Base-by-base conservation (phyloP, 2,113 vertebrate species). In the Melanotaenia duboulayi region DNA sequence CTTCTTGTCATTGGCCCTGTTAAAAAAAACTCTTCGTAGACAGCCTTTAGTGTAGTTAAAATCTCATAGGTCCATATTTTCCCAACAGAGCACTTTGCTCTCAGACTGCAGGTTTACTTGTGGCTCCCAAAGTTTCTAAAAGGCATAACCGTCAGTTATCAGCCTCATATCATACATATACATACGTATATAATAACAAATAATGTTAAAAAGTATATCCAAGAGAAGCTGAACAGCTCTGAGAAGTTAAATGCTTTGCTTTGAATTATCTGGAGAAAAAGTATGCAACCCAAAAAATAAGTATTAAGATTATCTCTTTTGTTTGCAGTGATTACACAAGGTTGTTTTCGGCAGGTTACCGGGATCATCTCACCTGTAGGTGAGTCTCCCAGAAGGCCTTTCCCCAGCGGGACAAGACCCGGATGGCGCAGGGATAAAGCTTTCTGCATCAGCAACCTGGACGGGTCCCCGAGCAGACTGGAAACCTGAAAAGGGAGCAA, bases 401-500 rank as follows among this genome's bases (percentile, higher is more conserved):
- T 87, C 40, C 95, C 96, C 32, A 95, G 86, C 9, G 88, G 84
- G 85, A 95, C 48, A 0, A 95, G 82, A 19, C 94, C 92, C 0
- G 93, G 76, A 40, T 95, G 84, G 51, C 95, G 93, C 48, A 96
- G 89, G 59, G 95, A 95, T 84, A 97, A 85, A 0, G 95, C 92
- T 1, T 95, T 95, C 76, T 97, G 97, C 60, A 98, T 94, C 0
- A 97, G 93, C 91, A 97, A 84, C 2, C 93, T 82, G 61, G 97
- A 96, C 59, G 97, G 95, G 4, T 99, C 97, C 70, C 97, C 97
- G 50, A 99, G 95, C 72, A 99, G 93, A 87, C 97, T 95, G 0
- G 96, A 95, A 67, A 97, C 95, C 97, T 99, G 19, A 67, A 28
- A 74, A 60, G 25, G 42, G 24, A 52, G 55, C 6, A 19, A 12